These are phyloP conservation scores for Electrophaes corylata DNA, from an alignment of 2,888 invertebrate species.

Conservation along the genomic window DNA sequence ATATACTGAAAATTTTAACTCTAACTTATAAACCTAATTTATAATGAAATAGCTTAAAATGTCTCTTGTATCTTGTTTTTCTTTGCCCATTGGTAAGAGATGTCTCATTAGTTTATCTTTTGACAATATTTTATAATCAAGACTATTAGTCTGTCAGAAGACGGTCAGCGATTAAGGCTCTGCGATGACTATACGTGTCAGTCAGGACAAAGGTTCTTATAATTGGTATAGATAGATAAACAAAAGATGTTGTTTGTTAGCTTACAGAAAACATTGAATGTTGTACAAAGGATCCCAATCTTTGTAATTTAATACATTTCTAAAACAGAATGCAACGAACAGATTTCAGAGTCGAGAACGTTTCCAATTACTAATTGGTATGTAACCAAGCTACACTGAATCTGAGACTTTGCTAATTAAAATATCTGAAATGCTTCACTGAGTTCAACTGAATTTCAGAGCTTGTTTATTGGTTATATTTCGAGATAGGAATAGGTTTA, in stretches of 20 bases:
- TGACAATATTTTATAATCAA: too few relatives aligned
- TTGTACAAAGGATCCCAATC: conserved; percentile 3
- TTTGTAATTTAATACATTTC: conserved; percentile 21
- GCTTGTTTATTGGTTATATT: conserved; percentile 1
- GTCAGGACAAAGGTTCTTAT: too few relatives aligned
- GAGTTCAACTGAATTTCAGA: conserved; percentile 3
- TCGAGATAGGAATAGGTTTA: neutral
- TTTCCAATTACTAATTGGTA: conserved; percentile 36
- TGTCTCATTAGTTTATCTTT: too few relatives aligned
- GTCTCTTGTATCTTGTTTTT: too few relatives aligned
- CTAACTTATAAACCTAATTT: too few relatives aligned
- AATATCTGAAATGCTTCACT: conserved; percentile 18
- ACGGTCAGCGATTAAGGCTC: too few relatives aligned
- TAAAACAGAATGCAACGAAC: conserved; percentile 19
- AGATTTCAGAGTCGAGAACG: conserved; percentile 5
- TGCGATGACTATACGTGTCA: too few relatives aligned
- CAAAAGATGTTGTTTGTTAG: neutral
- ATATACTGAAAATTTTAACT: too few relatives aligned
- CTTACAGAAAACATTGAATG: neutral
- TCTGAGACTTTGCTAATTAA: conserved; percentile 18
- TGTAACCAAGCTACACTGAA: conserved; percentile 23
- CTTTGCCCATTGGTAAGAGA: too few relatives aligned
- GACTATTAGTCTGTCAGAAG: too few relatives aligned
- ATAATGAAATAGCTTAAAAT: too few relatives aligned
- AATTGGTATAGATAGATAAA: too few relatives aligned